Evolutionary conservation across 2,888 invertebrate species (phyloP), one percentile per base, ranked within the genome.

Genomic region (Eurytoma californica): DNA sequence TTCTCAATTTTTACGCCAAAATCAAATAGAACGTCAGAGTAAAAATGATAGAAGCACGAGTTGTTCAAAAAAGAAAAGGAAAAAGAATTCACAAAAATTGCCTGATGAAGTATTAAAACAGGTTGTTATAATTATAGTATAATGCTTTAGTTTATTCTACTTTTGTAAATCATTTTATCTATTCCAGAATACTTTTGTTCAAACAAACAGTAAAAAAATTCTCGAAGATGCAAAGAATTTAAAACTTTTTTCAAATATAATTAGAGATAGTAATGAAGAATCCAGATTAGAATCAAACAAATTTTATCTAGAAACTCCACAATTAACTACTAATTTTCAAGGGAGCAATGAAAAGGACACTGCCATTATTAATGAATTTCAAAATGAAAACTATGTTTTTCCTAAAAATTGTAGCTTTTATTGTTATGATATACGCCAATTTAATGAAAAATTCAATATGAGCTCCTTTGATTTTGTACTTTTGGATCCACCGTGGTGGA

Each of bases 401-500:
- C 97, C 96, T 28, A 88, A 92, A 76, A 91, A 92, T 63, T 93
- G 93, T 82, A 91, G 90, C 89, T 96, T 95, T 90, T 94, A 91
- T 86, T 94, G 94, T 83, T 94, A 94, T 87, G 92, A 94, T 84
- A 92, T 95, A 83, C 91, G 91, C 20, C 91, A 94, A 82, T 92
- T 95, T 0, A 88, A 90, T n/a, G 88, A 92, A 67, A 91, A 92
- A 83, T 90, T 93, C 65, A 84, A 90, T 39, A 90, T 91, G 9
- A 88, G 88, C 76, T 91, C 91, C 80, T 98, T 93, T 92, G 96
- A 98, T 89, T 91, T 97, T 72, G 92, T 99, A 70, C 91, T 98
- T 20, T 91, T 98, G 83, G 99, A 99, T 91, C 98, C 98, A 51
- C 98, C 98, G 0, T 99, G 98, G 98, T 94, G 95, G 92, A 98